Evolutionary conservation across 2,888 invertebrate genomes (phyloP).

Genomic region (Synergus laeviventris): DNA sequence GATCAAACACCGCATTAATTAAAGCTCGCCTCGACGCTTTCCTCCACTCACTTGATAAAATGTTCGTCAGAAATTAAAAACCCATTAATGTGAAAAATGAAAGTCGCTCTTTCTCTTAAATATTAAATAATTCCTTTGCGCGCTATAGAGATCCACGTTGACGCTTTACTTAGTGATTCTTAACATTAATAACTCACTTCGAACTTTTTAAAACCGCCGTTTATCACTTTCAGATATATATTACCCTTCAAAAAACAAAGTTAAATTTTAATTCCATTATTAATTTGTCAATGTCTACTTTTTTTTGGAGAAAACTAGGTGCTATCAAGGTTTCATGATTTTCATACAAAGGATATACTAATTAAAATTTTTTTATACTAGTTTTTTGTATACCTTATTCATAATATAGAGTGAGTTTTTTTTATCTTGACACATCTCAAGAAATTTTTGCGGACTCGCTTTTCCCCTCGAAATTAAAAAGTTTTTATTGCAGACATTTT

Average conservation of each 20-base stretch:
- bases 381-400: too few relatives aligned
- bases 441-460: too few relatives aligned
- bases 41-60: neutral
- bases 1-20: slow-evolving; percentile 59
- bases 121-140: neutral
- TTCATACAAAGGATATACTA: too few relatives aligned
- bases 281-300: too few relatives aligned
- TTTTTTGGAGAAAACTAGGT: too few relatives aligned
- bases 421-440: too few relatives aligned
- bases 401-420: too few relatives aligned
- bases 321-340: too few relatives aligned
- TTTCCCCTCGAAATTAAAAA: too few relatives aligned
- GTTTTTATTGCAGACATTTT: too few relatives aligned
- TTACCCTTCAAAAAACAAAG: neutral
- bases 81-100: neutral
- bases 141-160: neutral
- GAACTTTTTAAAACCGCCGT: neutral
- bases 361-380: too few relatives aligned
- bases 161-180: neutral
- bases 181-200: neutral
- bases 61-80: neutral
- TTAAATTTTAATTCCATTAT: too few relatives aligned
- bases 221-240: neutral
- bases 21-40: slow-evolving; percentile 42
- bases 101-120: neutral